Base-by-base conservation (phyloP, 2,888 invertebrate genomes). In the Laspeyria flexula region DNA sequence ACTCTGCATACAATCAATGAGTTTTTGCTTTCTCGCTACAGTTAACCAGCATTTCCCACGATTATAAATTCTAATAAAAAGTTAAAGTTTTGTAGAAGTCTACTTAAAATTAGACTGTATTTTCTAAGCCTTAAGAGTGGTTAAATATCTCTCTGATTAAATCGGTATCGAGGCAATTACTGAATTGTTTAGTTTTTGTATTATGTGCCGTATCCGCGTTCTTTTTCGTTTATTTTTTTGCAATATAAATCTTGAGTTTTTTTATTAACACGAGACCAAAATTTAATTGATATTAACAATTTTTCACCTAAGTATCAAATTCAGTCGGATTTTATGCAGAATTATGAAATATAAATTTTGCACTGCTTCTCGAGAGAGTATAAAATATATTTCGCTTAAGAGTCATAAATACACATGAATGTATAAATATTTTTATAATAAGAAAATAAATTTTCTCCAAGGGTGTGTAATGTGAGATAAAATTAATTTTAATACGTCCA, bases 21-120 rank as follows among this genome's bases (percentile, higher is more conserved):
- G 69, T 78, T 79, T 77, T 81, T 79, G 78, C 80, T 83, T 79
- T 81, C 65, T 72, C 59, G 59, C 60, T 82, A 88, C 87, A 83
- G 85, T 89, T 85, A 86, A 6, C 45, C 52, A 49, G 67, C 75
- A 65, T 81, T 87, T 89, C 89, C 86, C 89, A 89, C 88, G 88
- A 71, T 81, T 78, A 84, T 84, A 83, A 79, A 83, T 73, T 81
- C 67, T 55, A 75, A 73, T 73, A 71, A 76, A 75, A 78, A 77
- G 67, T 13, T 65, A 67, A 71, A 66, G 64, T 64, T 69, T 64
- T 60, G 60, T 46, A 45, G 23, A 55, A 43, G 44, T 41, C 43
- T 16, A 43, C 37, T 34, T 10, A 56, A 62, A 46, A 33, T 16
- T 54, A 12, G 45, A 43, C 55, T 52, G 11, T 65, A 49, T 51